Conservation (phyloP, 1,140 invertebrate species). For the Whitmania pigra region DNA sequence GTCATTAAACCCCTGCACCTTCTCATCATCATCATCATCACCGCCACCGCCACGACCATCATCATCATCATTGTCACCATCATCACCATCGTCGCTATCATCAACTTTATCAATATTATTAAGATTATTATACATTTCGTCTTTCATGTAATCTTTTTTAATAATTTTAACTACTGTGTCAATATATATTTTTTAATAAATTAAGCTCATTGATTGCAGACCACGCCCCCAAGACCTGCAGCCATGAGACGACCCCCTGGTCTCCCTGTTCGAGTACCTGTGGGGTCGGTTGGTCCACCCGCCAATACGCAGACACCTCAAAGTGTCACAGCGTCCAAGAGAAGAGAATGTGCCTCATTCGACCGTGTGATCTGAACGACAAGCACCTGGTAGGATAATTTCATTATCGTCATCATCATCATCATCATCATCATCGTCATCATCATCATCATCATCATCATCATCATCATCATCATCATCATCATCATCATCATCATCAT, state of each 20-base stretch:
- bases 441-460: too few species aligned
- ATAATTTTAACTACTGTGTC: neutral
- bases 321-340: conserved; percentile 41
- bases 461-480: too few species aligned
- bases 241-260: conserved; percentile 48
- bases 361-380: conserved; percentile 36
- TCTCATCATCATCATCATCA: conserved; percentile 5
- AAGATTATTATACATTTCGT: neutral
- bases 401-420: too few species aligned
- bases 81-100: neutral
- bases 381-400: conserved; percentile 16
- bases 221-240: neutral
- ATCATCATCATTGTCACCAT: neutral
- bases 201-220: neutral
- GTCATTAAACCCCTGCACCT: neutral
- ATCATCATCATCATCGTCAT: too few species aligned
- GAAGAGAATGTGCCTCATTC: conserved; percentile 51
- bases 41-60: neutral
- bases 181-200: too few species aligned
- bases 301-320: neutral
- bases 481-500: too few species aligned
- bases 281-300: conserved; percentile 50
- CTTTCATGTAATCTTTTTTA: neutral
- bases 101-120: neutral
- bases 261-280: conserved; percentile 51